Base-by-base conservation (phyloP, 2,113 vertebrate genomes). In the Phrynosoma blainvillii region DNA sequence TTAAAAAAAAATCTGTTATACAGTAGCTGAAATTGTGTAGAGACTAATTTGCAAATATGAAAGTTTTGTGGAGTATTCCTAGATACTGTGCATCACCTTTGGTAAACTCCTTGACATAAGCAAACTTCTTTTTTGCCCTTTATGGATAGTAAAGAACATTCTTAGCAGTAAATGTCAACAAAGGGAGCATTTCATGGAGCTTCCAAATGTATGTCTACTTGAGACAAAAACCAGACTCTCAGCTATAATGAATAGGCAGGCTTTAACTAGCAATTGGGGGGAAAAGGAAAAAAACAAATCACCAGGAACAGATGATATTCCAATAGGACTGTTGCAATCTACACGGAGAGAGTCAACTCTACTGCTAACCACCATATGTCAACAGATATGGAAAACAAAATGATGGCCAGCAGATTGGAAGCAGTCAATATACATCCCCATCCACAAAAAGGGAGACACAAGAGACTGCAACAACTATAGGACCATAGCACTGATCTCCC, bases 81-180 rank as follows among this genome's bases (percentile, higher is more conserved):
- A n/a, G 40, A 78, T 30, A 40, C 25, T 65, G 3, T 66, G 42
- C 21, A 32, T 42, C 40, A 70, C 65, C 36, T 82, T 68, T 12
- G 14, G 54, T 62, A 59, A 30, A 40, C 14, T 91, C 76, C 66
- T 87, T 91, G 81, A 40, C 71, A 80, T 32, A 16, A 4, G 13
- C 65, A 81, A 70, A 88, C 76, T 14, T 13, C 76, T 91, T 74
- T 68, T 79, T 87, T 0, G 0, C 56, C 79, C 68, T 78, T 89
- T 84, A 32, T 73, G 40, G 42, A 78, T 91, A 54, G 87, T 65
- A 42, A 84, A 82, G 30, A 11, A 23, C 90, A 93, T 93, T 93
- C 94, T 90, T 92, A 95, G 92, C 88, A 93, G 87, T 86, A 90
- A 90, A 89, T 87, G 87, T 92, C 91, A 86, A 77, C 62, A 86